Evolutionary conservation across 1,140 invertebrate species (phyloP), one percentile per base, ranked within the genome.

Genomic region (Scaptomyza montana): DNA sequence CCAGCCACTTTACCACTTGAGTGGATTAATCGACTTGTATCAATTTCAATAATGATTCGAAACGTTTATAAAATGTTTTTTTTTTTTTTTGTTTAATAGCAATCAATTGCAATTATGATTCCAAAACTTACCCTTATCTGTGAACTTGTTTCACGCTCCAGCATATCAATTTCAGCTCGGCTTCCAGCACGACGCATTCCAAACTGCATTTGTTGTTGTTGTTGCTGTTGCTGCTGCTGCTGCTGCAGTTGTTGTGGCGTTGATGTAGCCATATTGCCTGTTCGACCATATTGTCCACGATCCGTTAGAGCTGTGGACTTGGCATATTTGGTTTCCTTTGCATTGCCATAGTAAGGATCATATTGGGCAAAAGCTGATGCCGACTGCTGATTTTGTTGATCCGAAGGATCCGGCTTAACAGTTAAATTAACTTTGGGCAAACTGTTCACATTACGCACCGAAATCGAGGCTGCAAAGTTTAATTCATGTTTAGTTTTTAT

Each of bases 101-200:
- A 30, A 47, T 47, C 39, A 25, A 6, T 19, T 56, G 54, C 54
- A 25, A 19, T 56, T 56, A 21, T 19, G 10, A 25, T 4, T 25
- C 21, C 21, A 2, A n/a, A 62, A 90, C 91, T 86, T 78, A 92
- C 91, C 89, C 86, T 75, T 51, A 92, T 92, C 74, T 91, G 89
- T 21, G 85, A 74, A 67, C 90, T 91, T 0, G 90, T 92, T 67
- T 92, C 91, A 36, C 90, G 81, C 46, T 92, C 91, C 25, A 92
- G 51, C 74, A 91, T 90, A 80, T 92, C 91, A 47, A 92, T 91
- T 80, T 92, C 91, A 68, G 90, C 91, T 25, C 91, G 80, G 50
- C 91, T 92, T 49, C 86, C 86, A 19, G 76, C 80, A 41, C 89
- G 87, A 51, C 90, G 63, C 72, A 92, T 70, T 25, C 80, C 80